A percentile compares a stretch with the other conserved stretches of the same genome.
Evolutionary conservation across 1,140 invertebrate genomes (phyloP).

Genomic region (Hormaphis cornu): DNA sequence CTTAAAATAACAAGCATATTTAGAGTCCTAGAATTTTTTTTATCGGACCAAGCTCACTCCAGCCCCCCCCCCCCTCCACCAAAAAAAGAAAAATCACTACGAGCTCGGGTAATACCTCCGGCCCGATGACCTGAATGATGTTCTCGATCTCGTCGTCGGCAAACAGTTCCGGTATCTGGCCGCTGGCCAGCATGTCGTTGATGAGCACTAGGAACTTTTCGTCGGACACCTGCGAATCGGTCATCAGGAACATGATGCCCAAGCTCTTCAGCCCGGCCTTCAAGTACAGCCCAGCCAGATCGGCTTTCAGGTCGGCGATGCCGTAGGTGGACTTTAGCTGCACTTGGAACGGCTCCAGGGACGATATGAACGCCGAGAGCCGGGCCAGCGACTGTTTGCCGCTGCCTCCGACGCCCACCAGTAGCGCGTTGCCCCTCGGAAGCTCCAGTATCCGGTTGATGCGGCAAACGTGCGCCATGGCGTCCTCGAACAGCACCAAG

Average conservation of each 20-base stretch:
- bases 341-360: conserved; percentile 83
- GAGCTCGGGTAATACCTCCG: no score
- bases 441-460: conserved; percentile 89
- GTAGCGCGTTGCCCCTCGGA: conserved; percentile 79
- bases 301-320: conserved; percentile 69
- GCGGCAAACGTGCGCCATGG: conserved; percentile 75
- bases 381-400: conserved; percentile 87
- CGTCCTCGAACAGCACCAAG: conserved; percentile 90
- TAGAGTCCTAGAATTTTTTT: no score
- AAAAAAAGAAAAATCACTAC: no score
- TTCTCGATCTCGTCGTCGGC: conserved; percentile 86
- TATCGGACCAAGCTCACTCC: no score
- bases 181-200: conserved; percentile 87
- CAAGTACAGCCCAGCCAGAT: conserved; percentile 71
- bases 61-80: no score
- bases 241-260: conserved; percentile 83
- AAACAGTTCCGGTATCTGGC: conserved; percentile 85
- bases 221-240: conserved; percentile 83
- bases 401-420: conserved; percentile 88
- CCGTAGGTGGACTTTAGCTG: conserved; percentile 81
- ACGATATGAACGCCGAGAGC: conserved; percentile 78
- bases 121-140: conserved; percentile 67
- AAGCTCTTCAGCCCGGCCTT: conserved; percentile 82
- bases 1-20: no score
- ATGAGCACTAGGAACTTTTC: conserved; percentile 86